Conservation (phyloP, 1,140 invertebrate species). For the Chironomus tepperi region DNA sequence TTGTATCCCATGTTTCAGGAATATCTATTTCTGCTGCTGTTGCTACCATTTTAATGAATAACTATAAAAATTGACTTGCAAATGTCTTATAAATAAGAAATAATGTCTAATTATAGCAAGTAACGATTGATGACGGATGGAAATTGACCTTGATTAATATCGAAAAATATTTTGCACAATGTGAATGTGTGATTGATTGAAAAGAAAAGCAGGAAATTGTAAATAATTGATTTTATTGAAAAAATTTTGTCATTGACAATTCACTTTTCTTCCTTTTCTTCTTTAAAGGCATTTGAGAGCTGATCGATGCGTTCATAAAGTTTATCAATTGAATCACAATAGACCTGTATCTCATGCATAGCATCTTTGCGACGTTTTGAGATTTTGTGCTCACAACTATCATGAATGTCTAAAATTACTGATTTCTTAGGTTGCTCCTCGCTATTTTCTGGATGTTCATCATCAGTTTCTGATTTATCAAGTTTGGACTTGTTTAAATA, state of each 20-base stretch:
- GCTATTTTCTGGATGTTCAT: neutral
- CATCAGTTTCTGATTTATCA: neutral
- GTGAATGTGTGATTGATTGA: neutral
- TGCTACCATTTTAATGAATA: neutral
- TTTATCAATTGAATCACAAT: slow-evolving; percentile 21
- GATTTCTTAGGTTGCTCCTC: neutral
- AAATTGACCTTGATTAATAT: neutral
- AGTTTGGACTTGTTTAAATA: neutral
- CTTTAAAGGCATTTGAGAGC: neutral
- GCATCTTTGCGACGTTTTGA: neutral
- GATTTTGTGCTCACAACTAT: neutral
- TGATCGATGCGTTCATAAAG: neutral
- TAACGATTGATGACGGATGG: neutral
- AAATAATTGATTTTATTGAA: neutral
- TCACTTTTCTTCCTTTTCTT: neutral
- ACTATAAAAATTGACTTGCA: neutral
- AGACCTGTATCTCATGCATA: neutral
- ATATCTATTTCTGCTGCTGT: neutral
- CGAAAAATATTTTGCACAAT: neutral
- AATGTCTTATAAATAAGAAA: slow-evolving; percentile 2
- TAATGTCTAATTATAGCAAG: neutral
- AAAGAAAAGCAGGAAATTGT: neutral
- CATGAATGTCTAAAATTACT: neutral
- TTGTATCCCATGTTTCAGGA: neutral
- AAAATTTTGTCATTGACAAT: neutral